Base-by-base conservation (phyloP, 2,113 vertebrate species). In the Dicrurus megarhynchus region DNA sequence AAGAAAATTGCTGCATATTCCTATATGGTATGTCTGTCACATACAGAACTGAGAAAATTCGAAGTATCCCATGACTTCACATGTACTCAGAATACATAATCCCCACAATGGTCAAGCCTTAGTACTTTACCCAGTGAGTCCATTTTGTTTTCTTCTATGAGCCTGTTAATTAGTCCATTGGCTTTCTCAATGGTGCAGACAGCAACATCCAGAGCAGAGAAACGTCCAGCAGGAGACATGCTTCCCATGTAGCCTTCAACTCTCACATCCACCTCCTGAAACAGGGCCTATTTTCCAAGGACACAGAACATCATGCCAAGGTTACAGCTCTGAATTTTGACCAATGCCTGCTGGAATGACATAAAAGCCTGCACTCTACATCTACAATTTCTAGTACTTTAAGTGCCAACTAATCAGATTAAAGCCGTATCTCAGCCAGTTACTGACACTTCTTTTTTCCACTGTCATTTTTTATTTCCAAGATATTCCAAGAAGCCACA, bases 161-260 rank as follows among this genome's bases (percentile, higher is more conserved):
- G 98, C 91, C 98, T 98, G 87, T 99, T 99, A 85, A 99, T 96
- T 22, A 99, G 97, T 69, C 99, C 98, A 28, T 99, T 99, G 87
- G 99, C 99, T 98, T 99, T 99, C 97, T 99, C 99, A 70, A 99
- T 99, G 89, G 99, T 99, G 97, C 99, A 99, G 89, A 99, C 99
- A 88, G 99, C 99, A 90, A 99, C 97, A 89, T 99, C 99, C 96
- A 99, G 87, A 6, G 98, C 96, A 76, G 98, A 96, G 91, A 99
- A 99, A 32, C 79, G 97, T 44, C 98, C 97, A 68, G 98, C 84
- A 39, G 99, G 98, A 42, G 99, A 98, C 44, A 97, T 98, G 96
- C 98, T 99, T 73, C 99, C 99, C 98, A 99, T 99, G 88, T 99
- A 99, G 53, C 99, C 99, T 75, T 98, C 99, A 67, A 99, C 99